Evolutionary conservation across 2,888 invertebrate genomes (phyloP).

Genomic region (Hemithea aestivaria): DNA sequence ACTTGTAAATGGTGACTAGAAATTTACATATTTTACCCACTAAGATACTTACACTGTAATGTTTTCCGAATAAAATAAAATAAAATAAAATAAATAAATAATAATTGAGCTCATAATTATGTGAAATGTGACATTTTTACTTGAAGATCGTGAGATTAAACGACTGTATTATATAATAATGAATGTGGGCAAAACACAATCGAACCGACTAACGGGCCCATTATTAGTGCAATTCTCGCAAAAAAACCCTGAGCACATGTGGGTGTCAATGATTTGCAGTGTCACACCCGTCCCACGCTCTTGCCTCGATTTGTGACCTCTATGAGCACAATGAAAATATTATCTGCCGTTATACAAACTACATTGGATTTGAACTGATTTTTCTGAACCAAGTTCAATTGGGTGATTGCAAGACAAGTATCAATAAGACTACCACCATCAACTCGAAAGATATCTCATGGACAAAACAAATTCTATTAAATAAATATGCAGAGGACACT

Average conservation of each 20-base stretch:
- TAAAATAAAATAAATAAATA: too few species aligned
- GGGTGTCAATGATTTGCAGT: conserved; percentile 39
- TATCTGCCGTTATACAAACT: conserved; percentile 12
- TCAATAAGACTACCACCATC: too few species aligned
- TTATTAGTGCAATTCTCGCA: conserved; percentile 32
- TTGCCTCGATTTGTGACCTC: conserved; percentile 49
- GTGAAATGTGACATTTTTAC: conserved; percentile 18
- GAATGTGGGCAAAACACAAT: conserved; percentile 34
- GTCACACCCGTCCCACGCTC: conserved; percentile 58
- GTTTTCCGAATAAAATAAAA: too few species aligned
- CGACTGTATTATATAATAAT: conserved; percentile 33
- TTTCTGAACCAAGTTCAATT: not conserved
- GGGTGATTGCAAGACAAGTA: too few species aligned
- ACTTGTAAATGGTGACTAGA: too few species aligned
- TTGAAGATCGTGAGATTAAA: conserved; percentile 10
- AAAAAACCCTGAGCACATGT: conserved; percentile 37
- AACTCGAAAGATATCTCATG: too few species aligned
- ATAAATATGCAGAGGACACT: too few species aligned
- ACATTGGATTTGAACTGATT: not conserved
- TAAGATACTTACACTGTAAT: too few species aligned
- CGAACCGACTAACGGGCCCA: conserved; percentile 25
- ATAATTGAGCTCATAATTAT: too few species aligned
- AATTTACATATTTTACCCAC: too few species aligned
- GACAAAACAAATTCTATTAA: too few species aligned
- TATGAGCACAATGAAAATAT: conserved; percentile 28